A percentile compares a stretch with the other conserved stretches of the same genome.
Conservation (phyloP, 92 coral and sea anemone genomes). For the Chrysogorgia sp. region DNA sequence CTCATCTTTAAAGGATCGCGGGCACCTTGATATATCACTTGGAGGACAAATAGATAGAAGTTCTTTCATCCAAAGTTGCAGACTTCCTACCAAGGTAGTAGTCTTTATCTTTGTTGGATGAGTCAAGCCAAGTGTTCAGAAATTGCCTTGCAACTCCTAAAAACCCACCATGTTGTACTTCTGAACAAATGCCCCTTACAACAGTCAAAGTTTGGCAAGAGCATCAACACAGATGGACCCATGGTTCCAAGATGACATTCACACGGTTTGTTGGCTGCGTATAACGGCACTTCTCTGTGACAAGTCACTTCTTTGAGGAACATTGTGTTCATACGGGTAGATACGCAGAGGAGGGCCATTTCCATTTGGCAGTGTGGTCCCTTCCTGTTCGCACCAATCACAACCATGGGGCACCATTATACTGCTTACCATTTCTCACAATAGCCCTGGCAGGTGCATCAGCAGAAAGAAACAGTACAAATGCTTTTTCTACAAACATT, state of each 20-base stretch:
- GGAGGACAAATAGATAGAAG: not conserved
- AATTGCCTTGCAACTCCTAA: constrained; percentile 4
- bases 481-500: not conserved
- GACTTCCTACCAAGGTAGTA: not conserved
- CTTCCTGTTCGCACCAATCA: constrained; percentile 1
- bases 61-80: not conserved
- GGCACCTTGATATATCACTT: constrained; percentile 13
- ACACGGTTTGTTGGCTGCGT: not conserved
- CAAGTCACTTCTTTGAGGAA: not conserved
- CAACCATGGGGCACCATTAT: not conserved
- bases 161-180: not conserved
- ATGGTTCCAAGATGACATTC: not conserved
- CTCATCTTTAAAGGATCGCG: not conserved
- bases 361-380: not conserved
- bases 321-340: not conserved
- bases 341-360: not conserved
- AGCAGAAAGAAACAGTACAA: not conserved
- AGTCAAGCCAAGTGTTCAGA: constrained; percentile 10
- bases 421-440: not conserved
- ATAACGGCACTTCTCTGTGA: not conserved
- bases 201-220: constrained; percentile 7
- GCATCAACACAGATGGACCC: not conserved
- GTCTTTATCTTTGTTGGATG: not conserved
- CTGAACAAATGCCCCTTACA: not conserved
- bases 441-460: not conserved